These are phyloP conservation scores for Collichthys lucidus DNA, from an alignment of 2,113 vertebrate species.

Conservation along the genomic window DNA sequence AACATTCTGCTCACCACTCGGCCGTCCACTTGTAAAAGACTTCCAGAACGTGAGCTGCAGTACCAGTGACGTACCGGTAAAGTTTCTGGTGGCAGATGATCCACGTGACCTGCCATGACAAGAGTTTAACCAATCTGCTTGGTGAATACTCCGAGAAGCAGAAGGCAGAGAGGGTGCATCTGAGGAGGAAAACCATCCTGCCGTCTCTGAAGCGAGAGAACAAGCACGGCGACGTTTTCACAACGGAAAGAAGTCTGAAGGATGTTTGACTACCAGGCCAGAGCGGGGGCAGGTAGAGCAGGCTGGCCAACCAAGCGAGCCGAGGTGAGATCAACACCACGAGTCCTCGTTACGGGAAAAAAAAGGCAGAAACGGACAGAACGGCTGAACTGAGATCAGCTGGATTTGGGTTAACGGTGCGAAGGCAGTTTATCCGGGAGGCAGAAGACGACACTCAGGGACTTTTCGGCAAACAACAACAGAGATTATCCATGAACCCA, in stretches of 20 bases:
- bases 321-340: neutral
- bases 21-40: too few species aligned
- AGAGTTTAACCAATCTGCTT: neutral
- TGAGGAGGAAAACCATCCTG: neutral
- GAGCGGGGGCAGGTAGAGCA: neutral
- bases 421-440: constrained; percentile 56
- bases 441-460: constrained; percentile 17
- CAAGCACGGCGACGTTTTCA: neutral
- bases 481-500: neutral
- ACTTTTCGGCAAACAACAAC: neutral
- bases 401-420: constrained; percentile 47
- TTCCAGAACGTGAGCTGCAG: neutral
- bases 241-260: constrained; percentile 1
- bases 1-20: too few species aligned
- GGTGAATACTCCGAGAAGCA: neutral
- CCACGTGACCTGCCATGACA: neutral
- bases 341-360: neutral
- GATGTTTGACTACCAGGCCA: constrained; percentile 29
- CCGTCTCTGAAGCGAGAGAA: neutral
- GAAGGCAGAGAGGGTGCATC: neutral
- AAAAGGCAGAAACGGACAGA: constrained; percentile 49
- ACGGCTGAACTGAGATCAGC: constrained; percentile 62
- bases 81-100: neutral
- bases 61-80: neutral
- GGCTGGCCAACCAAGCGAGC: constrained; percentile 5